Evolutionary conservation across 2,888 invertebrate genomes (phyloP), one percentile per base, ranked within the genome.

Genomic region (Rhogogaster chlorosoma): DNA sequence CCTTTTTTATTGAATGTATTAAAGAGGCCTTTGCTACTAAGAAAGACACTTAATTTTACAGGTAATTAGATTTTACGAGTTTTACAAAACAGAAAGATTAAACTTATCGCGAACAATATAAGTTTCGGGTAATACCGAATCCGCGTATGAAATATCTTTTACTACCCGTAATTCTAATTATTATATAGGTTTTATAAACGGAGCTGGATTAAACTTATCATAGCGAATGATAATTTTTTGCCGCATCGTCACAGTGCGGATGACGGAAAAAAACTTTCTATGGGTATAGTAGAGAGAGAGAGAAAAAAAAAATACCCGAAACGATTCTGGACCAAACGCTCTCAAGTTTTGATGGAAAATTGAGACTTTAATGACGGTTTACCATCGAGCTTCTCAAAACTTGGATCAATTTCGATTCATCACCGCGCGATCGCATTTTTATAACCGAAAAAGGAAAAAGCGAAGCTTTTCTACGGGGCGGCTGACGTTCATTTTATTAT

Each of bases 51-150:
- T 3, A 64, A 64, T 26, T 64, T 2, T 10, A 22, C 22, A 26
- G 9, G 29, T 64, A 64, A 64, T 64, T 64, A 64, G 64, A 64
- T 64, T 64, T 10, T 29, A 64, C 64, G 15, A 64, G 64, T 64
- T 64, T 64, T n/a, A 64, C 26, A 64, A 26, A 64, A 22, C 29
- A n/a, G 29, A 64, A 64, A 7, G 26, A 64, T 64, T 26, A 64
- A 29, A 64, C 22, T 64, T 64, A 64, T 64, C 64, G n/a, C 22
- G n/a, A 49, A 49, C 12, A 12, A 49, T 49, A 49, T n/a, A n/a
- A 53, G 12, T 53, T 53, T 53, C 4, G 18, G 18, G 49, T 18
- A 53, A 18, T n/a, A n/a, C n/a, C n/a, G n/a, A 9, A 18, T 2
- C 49, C 49, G 49, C 18, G 4, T 53, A 18, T 53, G 18, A 15